A percentile compares a stretch with the other conserved stretches of the same genome.
Evolutionary conservation across 1,140 invertebrate species (phyloP).

Genomic region (Leptopilina clavipes): DNA sequence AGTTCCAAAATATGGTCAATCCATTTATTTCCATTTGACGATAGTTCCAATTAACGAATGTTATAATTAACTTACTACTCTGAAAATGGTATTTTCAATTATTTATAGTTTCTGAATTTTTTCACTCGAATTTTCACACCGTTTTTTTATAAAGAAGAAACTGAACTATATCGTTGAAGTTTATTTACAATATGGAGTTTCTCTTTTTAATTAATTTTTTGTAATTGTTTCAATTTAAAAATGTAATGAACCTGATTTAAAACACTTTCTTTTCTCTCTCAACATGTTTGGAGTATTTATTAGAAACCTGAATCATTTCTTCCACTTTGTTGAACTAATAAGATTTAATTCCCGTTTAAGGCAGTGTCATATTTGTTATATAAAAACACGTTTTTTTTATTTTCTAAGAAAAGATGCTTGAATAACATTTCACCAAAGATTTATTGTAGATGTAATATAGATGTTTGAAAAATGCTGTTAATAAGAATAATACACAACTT

Average conservation of each 20-base stretch:
- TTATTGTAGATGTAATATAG: conserved; percentile 7
- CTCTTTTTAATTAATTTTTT: conserved; percentile 21
- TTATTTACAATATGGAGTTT: neutral
- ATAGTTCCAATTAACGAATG: too few relatives aligned
- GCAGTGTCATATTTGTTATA: conserved; percentile 7
- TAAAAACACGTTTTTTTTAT: conserved; percentile 25
- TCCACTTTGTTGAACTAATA: conserved; percentile 17
- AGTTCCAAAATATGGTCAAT: too few relatives aligned
- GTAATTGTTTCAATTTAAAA: neutral
- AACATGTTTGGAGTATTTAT: conserved; percentile 31
- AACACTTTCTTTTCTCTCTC: conserved; percentile 21
- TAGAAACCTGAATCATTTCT: conserved; percentile 27
- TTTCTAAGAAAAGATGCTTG: conserved; percentile 13
- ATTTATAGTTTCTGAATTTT: neutral
- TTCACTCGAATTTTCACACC: neutral
- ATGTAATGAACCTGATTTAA: conserved; percentile 28
- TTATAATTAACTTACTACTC: too few relatives aligned
- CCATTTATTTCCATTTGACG: too few relatives aligned
- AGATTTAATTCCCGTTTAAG: neutral
- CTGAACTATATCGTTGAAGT: neutral
- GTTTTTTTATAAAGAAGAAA: neutral
- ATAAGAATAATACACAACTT: neutral
- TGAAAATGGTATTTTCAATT: too few relatives aligned
- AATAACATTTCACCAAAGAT: conserved; percentile 12
- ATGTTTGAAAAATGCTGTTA: neutral